Conservation (phyloP, 2,797 vertebrate species). For the Cheirogaleus major region DNA sequence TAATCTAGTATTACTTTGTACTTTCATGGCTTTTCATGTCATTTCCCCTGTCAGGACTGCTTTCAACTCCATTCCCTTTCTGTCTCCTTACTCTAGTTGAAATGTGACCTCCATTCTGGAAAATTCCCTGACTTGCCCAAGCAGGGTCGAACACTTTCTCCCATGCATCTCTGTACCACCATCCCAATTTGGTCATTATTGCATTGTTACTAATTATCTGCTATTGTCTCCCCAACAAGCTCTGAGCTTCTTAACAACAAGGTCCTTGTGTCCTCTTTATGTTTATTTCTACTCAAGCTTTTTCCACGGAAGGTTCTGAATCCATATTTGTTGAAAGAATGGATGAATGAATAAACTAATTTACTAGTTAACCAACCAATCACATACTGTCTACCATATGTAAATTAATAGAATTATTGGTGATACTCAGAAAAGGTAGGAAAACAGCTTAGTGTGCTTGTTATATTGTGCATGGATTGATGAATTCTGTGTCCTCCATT, state of each 20-base stretch:
- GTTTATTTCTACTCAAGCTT: background rate
- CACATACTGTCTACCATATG: background rate
- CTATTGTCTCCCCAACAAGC: background rate
- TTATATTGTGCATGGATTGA: background rate
- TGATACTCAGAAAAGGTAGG: background rate
- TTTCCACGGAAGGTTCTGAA: background rate
- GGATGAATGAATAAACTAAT: background rate
- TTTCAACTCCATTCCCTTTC: background rate
- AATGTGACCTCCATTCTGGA: background rate
- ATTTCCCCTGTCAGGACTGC: background rate
- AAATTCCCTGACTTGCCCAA: background rate
- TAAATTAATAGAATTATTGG: background rate
- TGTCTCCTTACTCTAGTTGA: background rate
- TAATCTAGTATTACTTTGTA: background rate
- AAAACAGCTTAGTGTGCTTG: background rate
- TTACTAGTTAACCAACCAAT: background rate
- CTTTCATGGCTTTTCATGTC: background rate
- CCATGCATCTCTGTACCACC: background rate
- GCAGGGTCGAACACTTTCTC: background rate
- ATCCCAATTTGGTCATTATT: background rate
- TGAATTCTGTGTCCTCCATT: background rate
- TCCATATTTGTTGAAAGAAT: constrained; percentile 27
- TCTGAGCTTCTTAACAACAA: background rate
- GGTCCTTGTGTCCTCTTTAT: background rate
- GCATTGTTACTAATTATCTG: background rate